A percentile compares a stretch with the other conserved stretches of the same genome.
These are phyloP conservation scores for Leptatherina wallacei DNA, from an alignment of 2,797 vertebrate species.

Conservation along the genomic window DNA sequence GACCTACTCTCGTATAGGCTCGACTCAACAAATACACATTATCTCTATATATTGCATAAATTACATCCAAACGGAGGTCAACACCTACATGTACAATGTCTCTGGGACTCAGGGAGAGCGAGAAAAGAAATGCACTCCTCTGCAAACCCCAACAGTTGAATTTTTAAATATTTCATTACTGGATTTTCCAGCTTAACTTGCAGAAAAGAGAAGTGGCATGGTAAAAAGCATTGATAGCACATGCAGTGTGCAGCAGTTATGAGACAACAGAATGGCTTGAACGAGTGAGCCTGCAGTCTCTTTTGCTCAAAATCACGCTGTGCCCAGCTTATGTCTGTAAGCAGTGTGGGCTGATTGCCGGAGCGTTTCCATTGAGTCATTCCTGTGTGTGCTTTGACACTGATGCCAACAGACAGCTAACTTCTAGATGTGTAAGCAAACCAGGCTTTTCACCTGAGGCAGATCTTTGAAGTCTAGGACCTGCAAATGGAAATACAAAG, in stretches of 20 bases:
- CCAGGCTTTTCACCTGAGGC: constrained; percentile 65
- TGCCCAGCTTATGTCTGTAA: constrained; percentile 64
- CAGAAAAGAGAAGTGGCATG: constrained; percentile 69
- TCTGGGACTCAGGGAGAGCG: neutral
- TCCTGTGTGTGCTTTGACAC: constrained; percentile 64
- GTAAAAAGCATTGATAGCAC: constrained; percentile 59
- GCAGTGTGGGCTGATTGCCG: constrained; percentile 68
- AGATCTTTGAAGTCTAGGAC: constrained; percentile 71
- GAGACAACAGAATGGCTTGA: constrained; percentile 66
- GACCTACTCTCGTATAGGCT: constrained; percentile 20
- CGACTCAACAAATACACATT: constrained; percentile 12
- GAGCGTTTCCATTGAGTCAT: constrained; percentile 68
- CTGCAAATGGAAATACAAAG: constrained; percentile 61
- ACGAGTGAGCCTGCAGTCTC: constrained; percentile 66
- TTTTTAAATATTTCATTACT: constrained; percentile 76
- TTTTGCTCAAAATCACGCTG: constrained; percentile 73
- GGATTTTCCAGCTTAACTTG: constrained; percentile 73
- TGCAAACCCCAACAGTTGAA: constrained; percentile 58
- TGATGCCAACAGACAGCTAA: constrained; percentile 74
- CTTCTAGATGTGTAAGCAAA: constrained; percentile 74
- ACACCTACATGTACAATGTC: constrained; percentile 15
- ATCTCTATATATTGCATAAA: constrained; percentile 17
- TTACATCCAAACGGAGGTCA: constrained; percentile 25
- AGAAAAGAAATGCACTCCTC: constrained; percentile 47
- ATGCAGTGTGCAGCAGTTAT: constrained; percentile 62